Evolutionary conservation across 2,113 vertebrate genomes (phyloP).

Genomic region (Pongo abelii): DNA sequence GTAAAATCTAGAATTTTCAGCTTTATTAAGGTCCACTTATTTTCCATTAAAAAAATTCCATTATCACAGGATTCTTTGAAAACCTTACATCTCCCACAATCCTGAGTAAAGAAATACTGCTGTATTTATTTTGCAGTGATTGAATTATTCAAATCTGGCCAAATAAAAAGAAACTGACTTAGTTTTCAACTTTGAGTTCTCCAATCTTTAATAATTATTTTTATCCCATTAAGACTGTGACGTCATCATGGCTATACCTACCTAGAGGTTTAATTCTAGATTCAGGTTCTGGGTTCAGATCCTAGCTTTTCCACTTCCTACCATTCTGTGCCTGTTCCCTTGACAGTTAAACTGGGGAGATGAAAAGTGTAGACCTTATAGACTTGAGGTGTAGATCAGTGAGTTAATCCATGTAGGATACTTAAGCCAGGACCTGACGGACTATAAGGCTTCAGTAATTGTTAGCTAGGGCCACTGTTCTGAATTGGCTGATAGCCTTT

Average conservation of each 20-base stretch:
- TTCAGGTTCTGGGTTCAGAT: conserved; percentile 26
- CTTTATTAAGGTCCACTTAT: background rate
- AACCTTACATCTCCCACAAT: background rate
- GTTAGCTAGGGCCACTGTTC: background rate
- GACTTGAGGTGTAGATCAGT: background rate
- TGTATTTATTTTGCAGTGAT: conserved; percentile 6
- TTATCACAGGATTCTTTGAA: background rate
- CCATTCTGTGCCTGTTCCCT: background rate
- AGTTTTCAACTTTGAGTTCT: background rate
- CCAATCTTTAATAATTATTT: background rate
- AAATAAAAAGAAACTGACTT: conserved; percentile 34
- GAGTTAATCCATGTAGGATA: background rate
- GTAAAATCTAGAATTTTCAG: background rate
- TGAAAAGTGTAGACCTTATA: background rate
- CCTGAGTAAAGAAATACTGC: background rate
- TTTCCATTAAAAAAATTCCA: background rate
- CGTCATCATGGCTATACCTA: background rate
- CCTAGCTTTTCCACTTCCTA: background rate
- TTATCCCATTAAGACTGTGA: background rate
- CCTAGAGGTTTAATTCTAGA: background rate
- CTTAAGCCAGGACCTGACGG: background rate
- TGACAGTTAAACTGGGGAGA: background rate
- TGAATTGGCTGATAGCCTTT: background rate
- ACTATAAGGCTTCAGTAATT: background rate
- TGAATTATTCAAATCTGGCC: background rate